phyloP scores from a whole-genome alignment of 2,888 invertebrate genomes.

The Ophonus ardosiacus region DNA sequence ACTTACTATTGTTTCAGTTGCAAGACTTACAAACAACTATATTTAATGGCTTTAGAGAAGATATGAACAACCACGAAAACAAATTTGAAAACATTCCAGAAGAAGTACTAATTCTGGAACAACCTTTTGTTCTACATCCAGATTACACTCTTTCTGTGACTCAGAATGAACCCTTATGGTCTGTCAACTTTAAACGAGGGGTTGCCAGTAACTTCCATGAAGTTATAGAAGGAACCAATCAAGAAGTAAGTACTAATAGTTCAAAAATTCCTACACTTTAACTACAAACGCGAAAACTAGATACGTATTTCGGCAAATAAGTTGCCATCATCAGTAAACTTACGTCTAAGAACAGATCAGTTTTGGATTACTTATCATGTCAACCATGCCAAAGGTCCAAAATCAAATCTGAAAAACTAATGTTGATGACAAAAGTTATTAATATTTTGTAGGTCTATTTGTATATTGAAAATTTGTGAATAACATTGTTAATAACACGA shows the following conservation, averaged over 20 bases:
- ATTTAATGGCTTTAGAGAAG: slow-evolving; percentile 7
- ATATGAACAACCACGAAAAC: neutral
- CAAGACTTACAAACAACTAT: slow-evolving; percentile 22
- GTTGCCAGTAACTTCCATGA: slow-evolving; percentile 83
- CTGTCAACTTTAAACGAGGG: slow-evolving; percentile 83
- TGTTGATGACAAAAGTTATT: too few relatives aligned
- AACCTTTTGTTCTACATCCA: neutral
- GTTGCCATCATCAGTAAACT: too few relatives aligned
- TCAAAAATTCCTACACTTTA: too few relatives aligned
- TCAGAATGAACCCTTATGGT: slow-evolving; percentile 80
- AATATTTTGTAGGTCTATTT: too few relatives aligned
- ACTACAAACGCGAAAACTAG: too few relatives aligned
- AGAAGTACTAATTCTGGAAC: neutral
- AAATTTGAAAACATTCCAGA: neutral
- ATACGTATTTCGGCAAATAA: too few relatives aligned
- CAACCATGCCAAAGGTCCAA: too few relatives aligned
- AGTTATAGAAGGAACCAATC: slow-evolving; percentile 71
- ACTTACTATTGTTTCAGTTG: neutral
- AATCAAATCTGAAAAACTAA: too few relatives aligned
- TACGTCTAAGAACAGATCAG: too few relatives aligned
- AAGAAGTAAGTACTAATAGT: neutral
- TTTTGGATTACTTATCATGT: too few relatives aligned
- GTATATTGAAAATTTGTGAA: too few relatives aligned
- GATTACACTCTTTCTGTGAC: neutral
- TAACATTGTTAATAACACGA: too few relatives aligned